Evolutionary conservation across 2,888 invertebrate genomes (phyloP), one percentile per base, ranked within the genome.

Genomic region (Drosophila neoperkinsi): DNA sequence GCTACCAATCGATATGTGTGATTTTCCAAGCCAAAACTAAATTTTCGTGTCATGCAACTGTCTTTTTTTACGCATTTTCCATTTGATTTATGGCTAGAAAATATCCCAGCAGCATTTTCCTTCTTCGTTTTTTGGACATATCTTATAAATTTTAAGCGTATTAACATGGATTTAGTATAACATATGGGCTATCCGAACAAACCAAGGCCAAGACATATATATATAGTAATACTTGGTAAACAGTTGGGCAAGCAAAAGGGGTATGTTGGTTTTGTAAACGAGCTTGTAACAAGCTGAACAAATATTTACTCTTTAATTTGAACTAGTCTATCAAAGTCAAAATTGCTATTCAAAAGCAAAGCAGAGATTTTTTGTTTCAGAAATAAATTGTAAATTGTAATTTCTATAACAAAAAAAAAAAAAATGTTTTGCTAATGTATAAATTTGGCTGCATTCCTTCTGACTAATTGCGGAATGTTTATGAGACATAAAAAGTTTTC

Each of bases 71-170:
- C 16, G 63, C 38, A 69, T 69, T 68, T 68, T 51, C 58, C 55
- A 10, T 65, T 71, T 80, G 78, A 78, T 80, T 80, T 76, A 80
- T 76, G 77, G 52, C 30, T 28, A 16, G 41, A 63, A 70, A 62
- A 61, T 77, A 61, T 69, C 18, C 10, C 41, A 51, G 51, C 55
- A 30, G 13, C 36, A 60, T 61, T 46, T 59, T 56, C 31, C 33
- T 49, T 30, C 30, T 25, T 33, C 56, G 46, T 43, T 55, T 18
- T 34, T 34, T n/a, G 33, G 52, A 46, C 13, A 50, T 55, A 59
- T 75, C 71, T 60, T 57, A 60, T 31, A 71, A 63, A 53, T 66
- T 71, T 65, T 43, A 56, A 64, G 71, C 60, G 56, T 71, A 79
- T 79, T 65, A 62, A 71, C 60, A 65, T 64, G 76, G 76, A 76